Conservation (phyloP, 2,888 invertebrate genomes). For the Resseliella maxima region DNA sequence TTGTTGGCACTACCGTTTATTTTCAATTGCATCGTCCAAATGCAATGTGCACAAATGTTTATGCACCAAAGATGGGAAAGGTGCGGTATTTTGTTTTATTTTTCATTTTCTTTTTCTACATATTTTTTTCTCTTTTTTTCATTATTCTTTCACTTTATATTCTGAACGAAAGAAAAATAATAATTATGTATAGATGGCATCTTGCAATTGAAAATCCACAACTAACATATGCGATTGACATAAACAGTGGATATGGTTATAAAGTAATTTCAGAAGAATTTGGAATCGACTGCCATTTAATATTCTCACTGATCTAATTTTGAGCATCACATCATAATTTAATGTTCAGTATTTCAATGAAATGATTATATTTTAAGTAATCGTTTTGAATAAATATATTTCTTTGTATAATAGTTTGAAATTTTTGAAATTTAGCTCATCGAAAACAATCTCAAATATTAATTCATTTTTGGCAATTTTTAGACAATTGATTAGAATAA, state of each 20-base stretch:
- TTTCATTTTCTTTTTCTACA: not conserved
- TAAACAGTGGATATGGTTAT: not conserved
- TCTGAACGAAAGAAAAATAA: not conserved
- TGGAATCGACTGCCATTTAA: slow-evolving; percentile 20
- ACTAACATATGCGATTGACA: slow-evolving; percentile 44
- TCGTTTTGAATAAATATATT: not conserved
- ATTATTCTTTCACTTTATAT: not conserved
- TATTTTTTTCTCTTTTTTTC: not conserved
- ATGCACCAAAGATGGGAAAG: not conserved
- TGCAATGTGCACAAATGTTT: slow-evolving; percentile 17
- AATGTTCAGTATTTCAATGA: not conserved
- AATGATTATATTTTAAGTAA: not conserved
- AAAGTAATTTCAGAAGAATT: slow-evolving; percentile 10
- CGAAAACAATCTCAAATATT: no score
- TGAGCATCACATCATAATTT: slow-evolving; percentile 46
- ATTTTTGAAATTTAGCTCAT: no score
- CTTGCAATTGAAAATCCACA: slow-evolving; percentile 48
- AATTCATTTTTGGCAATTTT: not conserved
- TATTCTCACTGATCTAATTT: slow-evolving; percentile 5
- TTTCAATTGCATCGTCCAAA: not conserved
- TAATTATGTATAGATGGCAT: slow-evolving; percentile 48
- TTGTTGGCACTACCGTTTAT: not conserved
- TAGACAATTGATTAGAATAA: not conserved
- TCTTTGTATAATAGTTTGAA: no score
- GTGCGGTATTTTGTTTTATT: not conserved